Conservation (phyloP, 2,797 vertebrate genomes). For the Bufotes viridis region DNA sequence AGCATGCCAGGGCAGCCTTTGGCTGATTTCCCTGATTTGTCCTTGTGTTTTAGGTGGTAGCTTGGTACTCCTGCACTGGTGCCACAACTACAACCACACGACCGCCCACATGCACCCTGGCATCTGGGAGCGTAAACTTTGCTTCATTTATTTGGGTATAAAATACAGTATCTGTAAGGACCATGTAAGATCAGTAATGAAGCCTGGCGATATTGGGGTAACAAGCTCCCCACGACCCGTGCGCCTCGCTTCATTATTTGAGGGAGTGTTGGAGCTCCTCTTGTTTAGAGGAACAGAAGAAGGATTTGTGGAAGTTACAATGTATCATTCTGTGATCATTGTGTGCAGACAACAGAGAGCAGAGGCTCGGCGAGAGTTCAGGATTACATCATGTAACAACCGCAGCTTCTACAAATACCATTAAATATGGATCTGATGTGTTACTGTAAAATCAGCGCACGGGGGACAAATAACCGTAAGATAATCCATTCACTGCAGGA, state of each 20-base stretch:
- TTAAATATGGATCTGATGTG: background rate
- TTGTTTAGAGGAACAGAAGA: background rate
- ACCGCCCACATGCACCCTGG: no score
- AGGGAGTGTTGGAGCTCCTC: background rate
- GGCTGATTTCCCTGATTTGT: no score
- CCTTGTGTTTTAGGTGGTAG: no score
- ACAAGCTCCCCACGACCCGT: background rate
- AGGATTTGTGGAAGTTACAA: background rate
- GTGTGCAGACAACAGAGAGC: background rate
- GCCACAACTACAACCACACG: no score
- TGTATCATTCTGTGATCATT: constrained; percentile 3
- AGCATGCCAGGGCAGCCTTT: no score
- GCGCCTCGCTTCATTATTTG: background rate
- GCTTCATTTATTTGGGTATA: no score
- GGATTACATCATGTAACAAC: background rate
- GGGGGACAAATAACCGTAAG: no score
- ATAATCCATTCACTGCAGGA: background rate
- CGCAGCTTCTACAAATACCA: background rate
- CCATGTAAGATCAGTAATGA: background rate
- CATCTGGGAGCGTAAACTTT: no score
- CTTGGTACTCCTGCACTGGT: no score
- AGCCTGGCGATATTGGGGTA: background rate
- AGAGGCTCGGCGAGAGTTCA: background rate
- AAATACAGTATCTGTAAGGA: background rate
- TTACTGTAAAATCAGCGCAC: background rate